Base-by-base conservation (phyloP, 2,113 vertebrate genomes). In the Neolamprologus brichardi region DNA sequence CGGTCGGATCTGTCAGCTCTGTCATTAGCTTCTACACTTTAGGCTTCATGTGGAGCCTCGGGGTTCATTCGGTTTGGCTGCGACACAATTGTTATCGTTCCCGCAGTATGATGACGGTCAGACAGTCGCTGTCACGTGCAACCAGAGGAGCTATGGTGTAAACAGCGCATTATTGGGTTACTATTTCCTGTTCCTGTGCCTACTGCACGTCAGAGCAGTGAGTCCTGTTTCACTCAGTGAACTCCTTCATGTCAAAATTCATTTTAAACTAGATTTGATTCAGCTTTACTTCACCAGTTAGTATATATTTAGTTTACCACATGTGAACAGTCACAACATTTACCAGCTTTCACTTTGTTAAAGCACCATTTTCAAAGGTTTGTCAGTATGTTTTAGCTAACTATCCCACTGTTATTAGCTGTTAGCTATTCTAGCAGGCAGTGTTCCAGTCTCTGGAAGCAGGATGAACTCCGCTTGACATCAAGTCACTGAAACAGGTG, bases 21-120 rank as follows among this genome's bases (percentile, higher is more conserved):
- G 92, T 92, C 90, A 93, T 94, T 93, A 93, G 91, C 89, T 83
- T 44, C 9, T 79, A 78, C 83, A 62, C 90, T 92, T 88, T 64
- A 81, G 84, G 70, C 77, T 77, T 87, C 67, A 18, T 39, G 54
- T 1, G 78, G 87, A 84, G 89, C 90, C 85, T 82, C 25, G 15
- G 77, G 91, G 83, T 83, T 91, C 78, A 52, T 83, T 84, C 81
- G 30, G 54, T 83, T 84, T 77, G 87, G 62, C 86, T 90, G 37
- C 18, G 30, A 92, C 81, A 60, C 87, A 81, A 60, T 90, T 93
- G 87, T 92, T 91, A 81, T 84, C 77, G 60, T 79, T 89, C 60
- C 83, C 80, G 6, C 79, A 86, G 44, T 28, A 37, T 4, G 64
- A 84, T 4, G 34, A 39, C 37, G 82, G 82, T 84, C 87, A 32